Base-by-base conservation (phyloP, 2,797 vertebrate genomes). In the Acanthurus leucopareius region DNA sequence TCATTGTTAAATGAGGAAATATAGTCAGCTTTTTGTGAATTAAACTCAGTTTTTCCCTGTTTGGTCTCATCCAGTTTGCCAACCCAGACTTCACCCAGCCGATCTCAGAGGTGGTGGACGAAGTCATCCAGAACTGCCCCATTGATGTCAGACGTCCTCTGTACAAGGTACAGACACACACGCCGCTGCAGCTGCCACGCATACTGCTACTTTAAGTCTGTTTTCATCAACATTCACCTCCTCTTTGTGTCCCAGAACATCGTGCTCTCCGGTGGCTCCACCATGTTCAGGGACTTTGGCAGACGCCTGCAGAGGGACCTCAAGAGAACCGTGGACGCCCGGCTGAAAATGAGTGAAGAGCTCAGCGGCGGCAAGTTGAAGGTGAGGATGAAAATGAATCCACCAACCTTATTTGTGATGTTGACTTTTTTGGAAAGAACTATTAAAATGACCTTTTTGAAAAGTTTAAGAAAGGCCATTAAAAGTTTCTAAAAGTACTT, bases 241-340 rank as follows among this genome's bases (percentile, higher is more conserved):
- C 28, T 32, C 28, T 40, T 40, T 40, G 1, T 80, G 15, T 15
- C 4, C 51, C 88, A 99, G 98, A 99, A 99, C 93, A 95, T 99
- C 20, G 98, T 99, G 72, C 97, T 99, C 58, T 99, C 98, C 1
- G 98, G 98, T 75, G 98, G 98, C 51, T 99, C 98, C 91, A 99
- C 98, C 91, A 99, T 99, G 98, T 99, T 99, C 95, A 96, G 98
- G 88, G 98, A 99, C 94, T 99, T 99, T 0, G 98, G 98, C 70
- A 93, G 98, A n/a, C 97, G 98, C 72, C 91, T 99, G 90, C 97
- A 99, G 91, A 96, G 98, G 88, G 98, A 99, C 92, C 95, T 99
- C 82, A 99, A 99, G 95, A 97, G 98, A 86, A 97, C 96, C 0
- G 98, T 99, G 69, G 98, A 99, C 77, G 98, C 97, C 10, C 94